phyloP scores from a whole-genome alignment of 1,140 invertebrate genomes.

The Plectrocnemia conspersa region DNA sequence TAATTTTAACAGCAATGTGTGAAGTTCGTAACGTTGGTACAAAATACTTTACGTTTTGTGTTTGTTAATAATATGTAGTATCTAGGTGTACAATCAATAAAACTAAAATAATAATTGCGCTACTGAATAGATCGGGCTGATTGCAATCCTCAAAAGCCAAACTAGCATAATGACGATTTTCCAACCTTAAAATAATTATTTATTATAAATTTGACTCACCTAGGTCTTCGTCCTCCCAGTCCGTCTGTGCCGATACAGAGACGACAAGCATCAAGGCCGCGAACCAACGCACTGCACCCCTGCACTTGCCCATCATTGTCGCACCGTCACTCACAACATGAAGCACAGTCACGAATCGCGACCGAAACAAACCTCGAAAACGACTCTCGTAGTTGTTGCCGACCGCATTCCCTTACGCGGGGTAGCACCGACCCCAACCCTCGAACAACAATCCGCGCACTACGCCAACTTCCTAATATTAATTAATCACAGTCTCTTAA shows the following conservation, averaged over 20 bases:
- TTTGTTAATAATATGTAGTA: no score
- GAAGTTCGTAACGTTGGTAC: no score
- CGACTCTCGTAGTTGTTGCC: conserved; percentile 14
- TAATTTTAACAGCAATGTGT: no score
- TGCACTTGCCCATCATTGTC: no score
- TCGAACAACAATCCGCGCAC: not conserved
- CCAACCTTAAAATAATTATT: no score
- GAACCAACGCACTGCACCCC: conserved; percentile 6
- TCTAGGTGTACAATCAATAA: no score
- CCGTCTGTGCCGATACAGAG: conserved; percentile 16
- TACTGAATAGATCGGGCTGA: no score
- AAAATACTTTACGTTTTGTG: no score
- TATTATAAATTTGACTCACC: conserved; percentile 24
- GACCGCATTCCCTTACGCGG: conserved; percentile 15
- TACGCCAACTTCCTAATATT: conserved; percentile 10
- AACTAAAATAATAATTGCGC: no score
- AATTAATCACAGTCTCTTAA: conserved; percentile 31
- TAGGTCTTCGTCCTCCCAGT: conserved; percentile 32
- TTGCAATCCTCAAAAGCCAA: no score
- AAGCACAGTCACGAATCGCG: not conserved
- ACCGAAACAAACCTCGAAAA: conserved; percentile 13
- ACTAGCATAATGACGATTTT: no score
- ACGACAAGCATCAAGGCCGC: conserved; percentile 12
- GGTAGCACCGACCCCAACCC: not conserved
- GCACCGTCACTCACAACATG: conserved; percentile 8